phyloP scores from a whole-genome alignment of 2,113 vertebrate genomes.

The Hippocampus guttulatus region DNA sequence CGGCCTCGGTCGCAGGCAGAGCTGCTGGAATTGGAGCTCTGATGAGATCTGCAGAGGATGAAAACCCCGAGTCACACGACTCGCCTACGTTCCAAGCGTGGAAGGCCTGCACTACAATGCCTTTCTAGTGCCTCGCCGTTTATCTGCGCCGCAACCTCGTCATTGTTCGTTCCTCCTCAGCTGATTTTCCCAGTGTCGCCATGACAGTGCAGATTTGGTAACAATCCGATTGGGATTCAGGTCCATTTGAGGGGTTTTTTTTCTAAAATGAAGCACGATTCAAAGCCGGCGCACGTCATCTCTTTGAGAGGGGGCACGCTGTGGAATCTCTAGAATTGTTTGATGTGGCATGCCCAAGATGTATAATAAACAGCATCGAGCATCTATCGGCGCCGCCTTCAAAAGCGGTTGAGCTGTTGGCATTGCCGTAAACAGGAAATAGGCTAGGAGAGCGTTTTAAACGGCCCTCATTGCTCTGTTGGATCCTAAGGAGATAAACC shows the following conservation, averaged over 20 bases:
- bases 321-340: neutral
- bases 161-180: neutral
- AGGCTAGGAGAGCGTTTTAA: neutral
- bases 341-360: neutral
- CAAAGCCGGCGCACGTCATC: neutral
- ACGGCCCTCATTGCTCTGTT: neutral
- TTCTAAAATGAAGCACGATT: neutral
- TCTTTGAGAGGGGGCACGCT: neutral
- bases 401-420: neutral
- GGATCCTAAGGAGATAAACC: neutral
- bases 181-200: neutral
- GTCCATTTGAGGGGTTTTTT: neutral
- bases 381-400: neutral
- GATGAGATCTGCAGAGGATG: constrained; percentile 46
- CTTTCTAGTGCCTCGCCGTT: neutral
- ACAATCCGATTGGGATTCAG: neutral
- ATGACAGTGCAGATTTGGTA: neutral
- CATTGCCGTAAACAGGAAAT: constrained; percentile 4
- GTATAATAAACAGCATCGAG: neutral
- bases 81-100: neutral
- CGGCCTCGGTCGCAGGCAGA: constrained; percentile 7
- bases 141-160: neutral
- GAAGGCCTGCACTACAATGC: neutral
- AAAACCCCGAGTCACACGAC: constrained; percentile 7
- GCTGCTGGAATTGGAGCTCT: constrained; percentile 35